A percentile compares a stretch with the other conserved stretches of the same genome.
These are phyloP conservation scores for Lepidocyrtoides sp. DNA, from an alignment of 2,888 invertebrate species.

Conservation along the genomic window DNA sequence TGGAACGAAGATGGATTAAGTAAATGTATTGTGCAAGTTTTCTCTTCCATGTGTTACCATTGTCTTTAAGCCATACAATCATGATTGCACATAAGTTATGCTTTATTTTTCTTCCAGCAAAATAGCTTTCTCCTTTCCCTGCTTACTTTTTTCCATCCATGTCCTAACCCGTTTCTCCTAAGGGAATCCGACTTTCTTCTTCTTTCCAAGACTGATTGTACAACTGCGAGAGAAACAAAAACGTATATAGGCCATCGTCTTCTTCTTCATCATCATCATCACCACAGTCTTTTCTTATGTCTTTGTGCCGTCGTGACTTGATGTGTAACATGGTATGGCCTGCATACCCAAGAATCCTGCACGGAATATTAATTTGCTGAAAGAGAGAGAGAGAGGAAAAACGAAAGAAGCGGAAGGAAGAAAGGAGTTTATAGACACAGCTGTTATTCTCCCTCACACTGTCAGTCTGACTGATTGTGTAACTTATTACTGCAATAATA, in stretches of 20 bases:
- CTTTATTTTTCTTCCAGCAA: not conserved
- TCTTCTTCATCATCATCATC: not conserved
- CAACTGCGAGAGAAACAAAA: not conserved
- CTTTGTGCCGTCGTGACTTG: too few species aligned
- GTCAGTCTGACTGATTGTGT: not conserved
- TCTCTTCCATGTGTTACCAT: too few species aligned
- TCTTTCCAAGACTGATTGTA: not conserved
- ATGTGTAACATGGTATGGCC: slow-evolving; percentile 1
- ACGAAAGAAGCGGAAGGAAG: not conserved
- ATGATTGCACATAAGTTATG: too few species aligned
- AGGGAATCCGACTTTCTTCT: not conserved
- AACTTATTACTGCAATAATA: not conserved
- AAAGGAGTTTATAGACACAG: not conserved
- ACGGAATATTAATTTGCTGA: slow-evolving; percentile 38
- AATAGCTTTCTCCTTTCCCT: too few species aligned
- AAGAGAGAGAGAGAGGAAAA: not conserved
- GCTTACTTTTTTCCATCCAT: not conserved
- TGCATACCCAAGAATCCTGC: slow-evolving; percentile 1
- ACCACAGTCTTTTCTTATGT: too few species aligned
- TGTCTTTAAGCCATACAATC: too few species aligned
- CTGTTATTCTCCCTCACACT: slow-evolving; percentile 13
- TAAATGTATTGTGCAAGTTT: too few species aligned
- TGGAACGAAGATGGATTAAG: too few species aligned
- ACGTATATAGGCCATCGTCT: not conserved
- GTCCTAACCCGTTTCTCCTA: not conserved